These are phyloP conservation scores for Mohoua ochrocephala DNA, from an alignment of 2,113 vertebrate species.

Conservation along the genomic window DNA sequence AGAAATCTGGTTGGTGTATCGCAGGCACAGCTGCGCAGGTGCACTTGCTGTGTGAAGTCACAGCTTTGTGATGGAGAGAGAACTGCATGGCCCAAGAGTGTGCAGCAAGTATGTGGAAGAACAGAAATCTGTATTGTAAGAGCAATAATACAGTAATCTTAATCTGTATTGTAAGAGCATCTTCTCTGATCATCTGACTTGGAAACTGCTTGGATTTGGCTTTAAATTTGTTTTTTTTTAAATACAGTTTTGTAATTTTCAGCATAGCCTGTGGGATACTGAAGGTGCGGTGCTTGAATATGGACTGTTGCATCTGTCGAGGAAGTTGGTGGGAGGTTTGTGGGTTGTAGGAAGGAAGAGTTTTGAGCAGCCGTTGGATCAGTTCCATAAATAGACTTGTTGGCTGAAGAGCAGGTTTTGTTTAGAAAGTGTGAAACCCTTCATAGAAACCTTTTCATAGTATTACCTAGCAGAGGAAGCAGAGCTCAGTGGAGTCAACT, in stretches of 20 bases:
- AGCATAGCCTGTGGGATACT: neutral
- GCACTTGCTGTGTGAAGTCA: neutral
- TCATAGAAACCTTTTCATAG: neutral
- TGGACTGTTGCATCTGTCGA: neutral
- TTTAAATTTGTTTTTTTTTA: neutral
- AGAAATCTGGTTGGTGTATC: neutral
- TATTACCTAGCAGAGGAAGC: neutral
- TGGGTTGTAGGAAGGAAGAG: constrained; percentile 15
- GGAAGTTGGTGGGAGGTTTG: neutral
- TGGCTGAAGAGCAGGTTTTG: neutral
- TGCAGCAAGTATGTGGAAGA: neutral
- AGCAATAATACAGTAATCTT: too few species aligned
- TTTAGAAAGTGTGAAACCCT: constrained; percentile 1
- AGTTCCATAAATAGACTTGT: neutral
- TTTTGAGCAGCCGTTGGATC: constrained; percentile 29
- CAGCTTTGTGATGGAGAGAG: neutral
- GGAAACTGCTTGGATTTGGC: neutral
- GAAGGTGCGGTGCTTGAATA: neutral
- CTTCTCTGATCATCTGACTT: neutral
- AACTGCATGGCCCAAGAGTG: neutral
- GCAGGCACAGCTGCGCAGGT: neutral
- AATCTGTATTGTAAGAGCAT: neutral
- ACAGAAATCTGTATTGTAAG: neutral
- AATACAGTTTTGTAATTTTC: neutral
- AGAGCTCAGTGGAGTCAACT: neutral